Evolutionary conservation across 2,113 vertebrate genomes (phyloP), one percentile per base, ranked within the genome.

Genomic region (Mungos mungo): DNA sequence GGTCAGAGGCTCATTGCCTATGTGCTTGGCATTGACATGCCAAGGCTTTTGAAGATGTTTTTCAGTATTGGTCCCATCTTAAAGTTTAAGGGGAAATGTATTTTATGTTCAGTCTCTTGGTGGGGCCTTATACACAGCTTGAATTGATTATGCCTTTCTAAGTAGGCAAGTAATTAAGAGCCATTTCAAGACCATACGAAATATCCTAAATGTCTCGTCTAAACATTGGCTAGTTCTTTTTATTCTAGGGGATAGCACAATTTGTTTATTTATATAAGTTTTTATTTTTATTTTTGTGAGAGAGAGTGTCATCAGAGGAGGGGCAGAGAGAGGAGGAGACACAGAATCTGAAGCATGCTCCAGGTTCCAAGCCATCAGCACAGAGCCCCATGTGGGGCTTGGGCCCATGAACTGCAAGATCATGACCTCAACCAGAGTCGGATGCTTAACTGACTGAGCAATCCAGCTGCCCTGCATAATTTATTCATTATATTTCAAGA

Each of bases 31-130:
- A 27, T 65, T 94, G 79, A 85, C 13, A 41, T 79, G 21, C 25
- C 86, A 76, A 88, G 19, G 33, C 82, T 95, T 86, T 90, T 21
- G 57, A 92, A 93, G 79, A 76, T 92, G 68, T 71, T 96, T 87
- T 92, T 41, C 38, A 80, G 1, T 83, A 12, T 88, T 95, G 29
- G 50, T 82, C 71, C 21, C 7, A 86, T 14, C 93, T 89, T 95
- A 83, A 85, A 95, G 29, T 92, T 94, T 87, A 97, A 74, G 57
- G 33, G 72, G 79, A 81, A 25, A 69, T 21, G 79, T 90, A 18
- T 77, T 90, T 33, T 33, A 38, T 50, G 47, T 90, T 85, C 66
- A 91, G 19, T 95, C 27, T 94, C 45, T 93, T 95, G 65, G 89
- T 82, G 15, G 23, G 5, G 90, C 65, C 35, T 85, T 90, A 63